These are phyloP conservation scores for Sebastes glaucus DNA, from an alignment of 2,797 vertebrate genomes.

Conservation along the genomic window DNA sequence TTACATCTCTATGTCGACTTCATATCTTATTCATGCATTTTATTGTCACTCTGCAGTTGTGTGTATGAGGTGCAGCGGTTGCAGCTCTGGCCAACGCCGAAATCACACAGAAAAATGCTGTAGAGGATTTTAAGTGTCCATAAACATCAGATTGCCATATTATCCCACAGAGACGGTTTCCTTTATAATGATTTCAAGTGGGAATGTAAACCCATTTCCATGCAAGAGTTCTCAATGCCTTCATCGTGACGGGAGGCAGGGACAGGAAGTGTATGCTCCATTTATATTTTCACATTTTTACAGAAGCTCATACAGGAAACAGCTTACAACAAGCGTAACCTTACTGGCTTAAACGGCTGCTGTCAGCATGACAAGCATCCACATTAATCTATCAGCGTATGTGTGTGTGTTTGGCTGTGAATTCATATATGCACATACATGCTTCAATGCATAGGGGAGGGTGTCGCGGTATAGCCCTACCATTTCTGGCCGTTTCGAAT, in stretches of 20 bases:
- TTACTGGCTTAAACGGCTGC: slow-evolving; percentile 24
- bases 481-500: not conserved
- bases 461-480: not conserved
- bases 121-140: slow-evolving; percentile 53
- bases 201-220: slow-evolving; percentile 52
- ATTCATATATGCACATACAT: slow-evolving; percentile 6
- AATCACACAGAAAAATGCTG: slow-evolving; percentile 40
- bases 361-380: slow-evolving; percentile 36
- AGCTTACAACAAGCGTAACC: slow-evolving; percentile 38
- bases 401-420: slow-evolving; percentile 9
- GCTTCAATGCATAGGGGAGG: not conserved
- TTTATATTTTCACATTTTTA: slow-evolving; percentile 38
- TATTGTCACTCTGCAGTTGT: slow-evolving; percentile 50
- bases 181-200: slow-evolving; percentile 59
- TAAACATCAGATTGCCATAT: slow-evolving; percentile 69
- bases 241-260: slow-evolving; percentile 13
- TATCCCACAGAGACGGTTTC: slow-evolving; percentile 56
- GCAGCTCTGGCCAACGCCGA: slow-evolving; percentile 18
- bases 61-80: not conserved
- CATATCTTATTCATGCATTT: slow-evolving; percentile 75
- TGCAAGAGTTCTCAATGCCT: slow-evolving; percentile 26
- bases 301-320: slow-evolving; percentile 25
- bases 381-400: slow-evolving; percentile 33
- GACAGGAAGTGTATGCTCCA: slow-evolving; percentile 17
- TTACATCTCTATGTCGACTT: slow-evolving; percentile 58